Evolutionary conservation across 2,113 vertebrate genomes (phyloP).

Genomic region (Nettapus auritus): DNA sequence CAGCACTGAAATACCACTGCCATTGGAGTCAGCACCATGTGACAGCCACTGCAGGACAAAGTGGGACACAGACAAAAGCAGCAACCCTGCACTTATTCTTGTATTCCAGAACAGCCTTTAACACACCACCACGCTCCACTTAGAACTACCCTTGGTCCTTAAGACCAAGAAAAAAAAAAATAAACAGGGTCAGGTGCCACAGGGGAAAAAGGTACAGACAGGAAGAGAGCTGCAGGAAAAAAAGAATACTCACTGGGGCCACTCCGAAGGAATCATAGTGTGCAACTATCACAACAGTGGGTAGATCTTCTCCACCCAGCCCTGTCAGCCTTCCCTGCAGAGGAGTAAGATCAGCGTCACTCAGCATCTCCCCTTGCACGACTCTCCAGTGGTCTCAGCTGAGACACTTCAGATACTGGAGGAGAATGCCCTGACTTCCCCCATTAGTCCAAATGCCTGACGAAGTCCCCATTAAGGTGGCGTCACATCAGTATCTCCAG

Average conservation of each 20-base stretch:
- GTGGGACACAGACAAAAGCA: neutral
- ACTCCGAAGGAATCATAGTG: conserved; percentile 97
- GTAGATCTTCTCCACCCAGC: conserved; percentile 95
- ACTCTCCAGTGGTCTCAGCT: neutral
- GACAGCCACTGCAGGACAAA: conserved; percentile 88
- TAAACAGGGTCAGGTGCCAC: neutral
- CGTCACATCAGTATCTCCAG: neutral
- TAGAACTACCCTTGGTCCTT: neutral
- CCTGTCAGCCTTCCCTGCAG: conserved; percentile 90
- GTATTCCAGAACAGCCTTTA: neutral
- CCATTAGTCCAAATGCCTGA: neutral
- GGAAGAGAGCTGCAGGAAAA: neutral
- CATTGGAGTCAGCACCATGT: conserved; percentile 94
- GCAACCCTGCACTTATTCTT: neutral
- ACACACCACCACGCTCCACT: neutral
- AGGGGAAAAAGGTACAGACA: neutral
- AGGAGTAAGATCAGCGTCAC: neutral
- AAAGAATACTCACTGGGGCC: conserved; percentile 84
- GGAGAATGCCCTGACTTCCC: neutral
- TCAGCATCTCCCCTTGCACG: neutral
- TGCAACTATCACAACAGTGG: conserved; percentile 94
- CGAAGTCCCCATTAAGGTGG: neutral
- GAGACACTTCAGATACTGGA: neutral
- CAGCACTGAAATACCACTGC: conserved; percentile 90
- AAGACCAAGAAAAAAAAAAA: neutral